Evolutionary conservation across 2,888 invertebrate genomes (phyloP), one percentile per base, ranked within the genome.

Genomic region (Physocephala rufipes): DNA sequence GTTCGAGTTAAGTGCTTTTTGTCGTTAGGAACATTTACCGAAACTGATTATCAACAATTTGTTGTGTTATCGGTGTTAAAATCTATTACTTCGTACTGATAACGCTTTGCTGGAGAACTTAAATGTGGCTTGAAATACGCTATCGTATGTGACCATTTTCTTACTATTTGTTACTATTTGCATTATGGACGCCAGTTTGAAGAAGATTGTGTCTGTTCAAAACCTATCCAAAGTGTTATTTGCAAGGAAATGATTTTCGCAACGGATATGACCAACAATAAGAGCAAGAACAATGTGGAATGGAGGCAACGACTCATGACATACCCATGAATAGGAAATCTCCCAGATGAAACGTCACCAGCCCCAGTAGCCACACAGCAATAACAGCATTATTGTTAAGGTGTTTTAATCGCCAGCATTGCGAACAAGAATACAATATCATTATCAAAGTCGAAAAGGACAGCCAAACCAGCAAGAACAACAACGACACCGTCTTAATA

Each of bases 401-500:
- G 67, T 66, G 66, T 58, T 73, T 69, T 28, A 71, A 70, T 70
- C 74, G 67, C 26, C 53, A 59, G 30, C 71, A 73, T 49, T 19
- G 65, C 75, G 49, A 64, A n/a, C 76, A 63, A 64, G 74, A 71
- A 70, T 75, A 71, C 71, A 71, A 53, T 67, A 62, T n/a, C n/a
- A n/a, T 47, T 71, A 76, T 70, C 75, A 74, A 47, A 73, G 74
- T 69, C 77, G 73, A 51, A 74, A 73, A 58, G 73, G 73, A 64
- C 73, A n/a, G n/a, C n/a, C 71, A 71, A 77, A 74, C 76, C 75
- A 63, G 9, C 36, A 36, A 55, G 67, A 64, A 36, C 76, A 70
- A 58, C 75, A 73, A 67, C 71, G 73, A 70, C 73, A 76, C 30
- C 75, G 76, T 69, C 76, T 76, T 74, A 79, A 78, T 78, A 78